These are phyloP conservation scores for Aporophyla lueneburgensis DNA, from an alignment of 2,888 invertebrate species.

Conservation along the genomic window DNA sequence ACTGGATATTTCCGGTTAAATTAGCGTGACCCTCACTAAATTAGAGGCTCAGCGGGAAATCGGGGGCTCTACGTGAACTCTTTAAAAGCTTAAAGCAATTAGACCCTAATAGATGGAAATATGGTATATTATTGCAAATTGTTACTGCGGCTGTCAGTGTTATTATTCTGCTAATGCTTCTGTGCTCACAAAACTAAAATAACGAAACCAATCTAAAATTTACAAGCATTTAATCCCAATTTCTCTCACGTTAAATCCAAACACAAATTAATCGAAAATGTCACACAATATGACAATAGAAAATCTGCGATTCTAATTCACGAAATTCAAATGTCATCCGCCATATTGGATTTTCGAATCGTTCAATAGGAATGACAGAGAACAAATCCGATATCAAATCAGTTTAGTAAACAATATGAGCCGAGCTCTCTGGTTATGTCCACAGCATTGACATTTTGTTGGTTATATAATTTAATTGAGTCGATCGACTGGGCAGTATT, in stretches of 20 bases:
- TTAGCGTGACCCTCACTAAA: constrained; percentile 60
- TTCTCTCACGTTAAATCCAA: not conserved
- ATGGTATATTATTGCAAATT: constrained; percentile 28
- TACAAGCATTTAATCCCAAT: not conserved
- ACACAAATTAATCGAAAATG: constrained; percentile 24
- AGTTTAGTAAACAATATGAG: constrained; percentile 19
- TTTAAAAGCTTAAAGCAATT: constrained; percentile 59
- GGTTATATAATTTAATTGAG: constrained; percentile 25
- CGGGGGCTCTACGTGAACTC: constrained; percentile 42
- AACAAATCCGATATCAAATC: constrained; percentile 36
- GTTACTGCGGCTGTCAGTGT: constrained; percentile 10
- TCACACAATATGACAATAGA: constrained; percentile 21
- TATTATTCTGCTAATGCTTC: constrained; percentile 3
- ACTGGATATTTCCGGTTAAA: constrained; percentile 55
- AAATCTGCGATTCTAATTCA: constrained; percentile 42
- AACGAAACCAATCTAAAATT: not conserved
- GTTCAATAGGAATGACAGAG: constrained; percentile 40
- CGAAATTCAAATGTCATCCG: constrained; percentile 41
- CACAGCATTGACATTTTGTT: constrained; percentile 17
- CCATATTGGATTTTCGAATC: constrained; percentile 52
- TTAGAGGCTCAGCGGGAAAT: constrained; percentile 58
- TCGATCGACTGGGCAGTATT: not conserved
- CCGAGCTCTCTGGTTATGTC: constrained; percentile 23
- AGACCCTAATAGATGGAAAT: constrained; percentile 44
- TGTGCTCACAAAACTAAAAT: constrained; percentile 6